Evolutionary conservation across 2,797 vertebrate genomes (phyloP).

Genomic region (Esox lucius): DNA sequence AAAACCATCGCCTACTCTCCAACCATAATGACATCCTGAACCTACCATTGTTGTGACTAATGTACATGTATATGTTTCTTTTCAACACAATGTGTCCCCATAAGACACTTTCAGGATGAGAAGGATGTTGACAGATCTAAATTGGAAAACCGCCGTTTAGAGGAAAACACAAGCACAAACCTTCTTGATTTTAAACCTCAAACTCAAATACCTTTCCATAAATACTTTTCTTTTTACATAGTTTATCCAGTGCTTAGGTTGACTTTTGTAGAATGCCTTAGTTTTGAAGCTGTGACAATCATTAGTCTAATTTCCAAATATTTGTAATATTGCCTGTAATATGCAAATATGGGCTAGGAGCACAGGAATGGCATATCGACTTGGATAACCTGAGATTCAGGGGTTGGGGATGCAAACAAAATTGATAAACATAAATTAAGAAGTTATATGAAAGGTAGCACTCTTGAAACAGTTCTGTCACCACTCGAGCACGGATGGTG

Average conservation of each 20-base stretch:
- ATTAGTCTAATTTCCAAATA: conserved; percentile 33
- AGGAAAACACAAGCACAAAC: conserved; percentile 45
- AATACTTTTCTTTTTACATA: background rate
- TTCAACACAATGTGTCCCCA: conserved; percentile 61
- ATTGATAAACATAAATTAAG: conserved; percentile 53
- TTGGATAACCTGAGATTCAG: conserved; percentile 25
- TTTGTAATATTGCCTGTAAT: conserved; percentile 21
- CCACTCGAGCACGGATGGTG: conserved; percentile 47
- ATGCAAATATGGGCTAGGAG: conserved; percentile 19
- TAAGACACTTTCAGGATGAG: conserved; percentile 61
- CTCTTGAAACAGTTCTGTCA: conserved; percentile 46
- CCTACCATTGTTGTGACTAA: conserved; percentile 70
- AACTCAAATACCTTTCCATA: conserved; percentile 29
- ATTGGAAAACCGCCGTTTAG: conserved; percentile 58
- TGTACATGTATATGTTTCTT: conserved; percentile 77
- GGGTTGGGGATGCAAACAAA: conserved; percentile 30
- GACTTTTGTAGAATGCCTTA: background rate
- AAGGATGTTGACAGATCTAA: conserved; percentile 65
- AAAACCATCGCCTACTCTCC: conserved; percentile 61
- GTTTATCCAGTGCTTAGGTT: background rate
- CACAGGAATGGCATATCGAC: background rate
- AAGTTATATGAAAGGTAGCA: conserved; percentile 40
- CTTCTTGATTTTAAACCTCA: conserved; percentile 37
- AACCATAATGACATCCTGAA: conserved; percentile 70
- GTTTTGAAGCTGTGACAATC: conserved; percentile 24